A percentile compares a stretch with the other conserved stretches of the same genome.
These are phyloP conservation scores for Epinotia nisella DNA, from an alignment of 2,888 invertebrate genomes.

Conservation along the genomic window DNA sequence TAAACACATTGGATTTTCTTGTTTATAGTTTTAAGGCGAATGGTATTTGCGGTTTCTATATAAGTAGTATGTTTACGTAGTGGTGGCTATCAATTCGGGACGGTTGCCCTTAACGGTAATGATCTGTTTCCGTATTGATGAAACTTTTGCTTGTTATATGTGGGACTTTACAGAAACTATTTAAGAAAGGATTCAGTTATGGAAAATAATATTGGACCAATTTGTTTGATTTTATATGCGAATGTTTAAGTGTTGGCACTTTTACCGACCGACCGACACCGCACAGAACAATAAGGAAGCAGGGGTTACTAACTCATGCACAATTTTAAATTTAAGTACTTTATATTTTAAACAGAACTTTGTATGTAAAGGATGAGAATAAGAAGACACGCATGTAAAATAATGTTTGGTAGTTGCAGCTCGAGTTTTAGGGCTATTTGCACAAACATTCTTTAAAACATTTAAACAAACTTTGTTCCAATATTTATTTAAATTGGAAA, in stretches of 20 bases:
- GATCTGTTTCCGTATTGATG: background rate
- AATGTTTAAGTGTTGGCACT: background rate
- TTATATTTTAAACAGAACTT: no score
- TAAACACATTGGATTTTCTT: slow-evolving; percentile 44
- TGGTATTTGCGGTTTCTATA: background rate
- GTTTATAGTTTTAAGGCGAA: slow-evolving; percentile 6
- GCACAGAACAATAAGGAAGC: background rate
- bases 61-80: no score
- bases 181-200: background rate
- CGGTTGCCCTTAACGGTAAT: background rate
- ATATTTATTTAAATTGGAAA: no score
- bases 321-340: background rate
- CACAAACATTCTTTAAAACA: no score
- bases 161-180: background rate
- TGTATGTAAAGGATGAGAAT: no score
- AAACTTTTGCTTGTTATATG: slow-evolving; percentile 1
- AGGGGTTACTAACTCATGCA: background rate
- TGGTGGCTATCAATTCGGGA: slow-evolving; percentile 1
- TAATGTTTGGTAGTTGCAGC: no score
- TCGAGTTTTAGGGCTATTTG: no score
- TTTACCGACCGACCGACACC: background rate
- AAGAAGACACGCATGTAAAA: no score
- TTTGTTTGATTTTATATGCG: background rate
- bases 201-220: background rate
- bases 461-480: no score